phyloP scores from a whole-genome alignment of 1,140 invertebrate genomes.

The Drosophila nigrodunni region DNA sequence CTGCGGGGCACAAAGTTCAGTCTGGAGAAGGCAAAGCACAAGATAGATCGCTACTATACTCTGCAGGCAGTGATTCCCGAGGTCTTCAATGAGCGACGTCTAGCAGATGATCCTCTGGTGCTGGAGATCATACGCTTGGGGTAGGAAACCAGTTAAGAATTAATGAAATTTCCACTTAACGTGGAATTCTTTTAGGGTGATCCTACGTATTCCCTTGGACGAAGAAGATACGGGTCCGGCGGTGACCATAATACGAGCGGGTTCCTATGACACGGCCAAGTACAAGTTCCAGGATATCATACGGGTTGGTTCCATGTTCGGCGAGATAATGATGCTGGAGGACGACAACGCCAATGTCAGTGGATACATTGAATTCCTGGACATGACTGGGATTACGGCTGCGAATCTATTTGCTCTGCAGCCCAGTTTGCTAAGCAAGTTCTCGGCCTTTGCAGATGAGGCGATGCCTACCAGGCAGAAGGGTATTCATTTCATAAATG shows the following conservation, averaged over 20 bases:
- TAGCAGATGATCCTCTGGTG: constrained; percentile 70
- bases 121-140: constrained; percentile 85
- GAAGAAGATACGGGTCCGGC: constrained; percentile 72
- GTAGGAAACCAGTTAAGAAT: constrained; percentile 60
- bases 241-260: constrained; percentile 80
- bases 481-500: constrained; percentile 85
- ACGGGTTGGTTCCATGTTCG: constrained; percentile 67
- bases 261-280: constrained; percentile 57
- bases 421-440: constrained; percentile 85
- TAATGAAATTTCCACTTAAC: not conserved
- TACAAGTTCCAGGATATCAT: constrained; percentile 69
- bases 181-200: constrained; percentile 41
- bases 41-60: constrained; percentile 88
- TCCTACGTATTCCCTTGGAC: constrained; percentile 52
- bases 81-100: constrained; percentile 80
- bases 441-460: constrained; percentile 85
- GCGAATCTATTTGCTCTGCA: constrained; percentile 85
- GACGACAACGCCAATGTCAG: constrained; percentile 73
- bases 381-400: constrained; percentile 82
- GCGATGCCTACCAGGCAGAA: constrained; percentile 85
- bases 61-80: constrained; percentile 87
- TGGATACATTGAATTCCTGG: constrained; percentile 78
- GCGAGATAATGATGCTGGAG: constrained; percentile 76
- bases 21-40: constrained; percentile 87
- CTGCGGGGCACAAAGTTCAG: constrained; percentile 89